Evolutionary conservation across 2,797 vertebrate genomes (phyloP).

Genomic region (Cheirogaleus major): DNA sequence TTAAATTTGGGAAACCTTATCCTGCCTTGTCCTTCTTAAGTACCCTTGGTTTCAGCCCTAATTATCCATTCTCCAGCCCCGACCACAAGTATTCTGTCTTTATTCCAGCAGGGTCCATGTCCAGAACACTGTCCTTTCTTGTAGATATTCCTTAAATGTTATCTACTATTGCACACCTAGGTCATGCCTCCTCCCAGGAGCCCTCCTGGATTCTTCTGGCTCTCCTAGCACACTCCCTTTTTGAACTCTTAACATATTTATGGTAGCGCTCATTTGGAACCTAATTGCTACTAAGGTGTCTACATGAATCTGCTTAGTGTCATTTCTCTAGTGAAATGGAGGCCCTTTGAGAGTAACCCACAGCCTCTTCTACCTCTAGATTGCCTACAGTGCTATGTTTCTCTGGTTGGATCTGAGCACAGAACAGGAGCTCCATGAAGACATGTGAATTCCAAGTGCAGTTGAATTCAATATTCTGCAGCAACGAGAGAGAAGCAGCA

Average conservation of each 20-base stretch:
- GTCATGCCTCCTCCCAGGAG: not conserved
- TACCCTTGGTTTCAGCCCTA: not conserved
- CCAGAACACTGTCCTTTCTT: not conserved
- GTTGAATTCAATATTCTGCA: not conserved
- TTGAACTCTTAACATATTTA: not conserved
- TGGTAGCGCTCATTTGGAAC: not conserved
- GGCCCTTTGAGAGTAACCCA: not conserved
- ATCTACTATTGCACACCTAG: not conserved
- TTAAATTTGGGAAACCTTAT: not conserved
- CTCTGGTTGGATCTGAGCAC: not conserved
- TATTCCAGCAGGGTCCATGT: not conserved
- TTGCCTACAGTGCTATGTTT: not conserved
- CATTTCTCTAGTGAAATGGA: conserved; percentile 15
- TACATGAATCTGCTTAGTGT: not conserved
- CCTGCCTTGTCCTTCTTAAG: not conserved
- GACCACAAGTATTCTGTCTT: not conserved
- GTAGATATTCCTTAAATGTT: not conserved
- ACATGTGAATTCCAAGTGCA: not conserved
- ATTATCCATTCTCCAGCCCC: not conserved
- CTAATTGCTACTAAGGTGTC: not conserved
- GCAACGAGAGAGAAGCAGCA: not conserved
- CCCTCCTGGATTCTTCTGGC: not conserved
- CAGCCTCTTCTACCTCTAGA: not conserved
- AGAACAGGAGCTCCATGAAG: not conserved
- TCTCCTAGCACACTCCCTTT: not conserved